Conservation (phyloP, 2,888 invertebrate genomes). For the Drosophila flavopinicola region DNA sequence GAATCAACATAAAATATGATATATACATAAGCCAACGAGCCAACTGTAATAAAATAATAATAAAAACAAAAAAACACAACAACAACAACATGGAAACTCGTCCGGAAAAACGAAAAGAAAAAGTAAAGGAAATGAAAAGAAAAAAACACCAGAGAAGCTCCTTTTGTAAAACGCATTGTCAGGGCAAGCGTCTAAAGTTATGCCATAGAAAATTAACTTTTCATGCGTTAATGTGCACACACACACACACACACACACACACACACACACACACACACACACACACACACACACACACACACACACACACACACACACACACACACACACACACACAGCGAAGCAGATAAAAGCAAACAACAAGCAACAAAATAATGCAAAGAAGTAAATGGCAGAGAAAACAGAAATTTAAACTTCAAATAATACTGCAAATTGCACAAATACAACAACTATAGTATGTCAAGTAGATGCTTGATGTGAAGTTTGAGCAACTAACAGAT, state of each 20-base stretch:
- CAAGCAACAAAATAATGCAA: background rate
- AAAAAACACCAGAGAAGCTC: slow-evolving; percentile 2
- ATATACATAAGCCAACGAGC: slow-evolving; percentile 62
- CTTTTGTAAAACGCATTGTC: slow-evolving; percentile 23
- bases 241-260: slow-evolving; percentile 5
- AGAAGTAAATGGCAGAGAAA: slow-evolving; percentile 1
- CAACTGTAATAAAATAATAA: slow-evolving; percentile 67
- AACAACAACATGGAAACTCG: too few relatives aligned
- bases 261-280: background rate
- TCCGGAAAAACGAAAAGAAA: too few relatives aligned
- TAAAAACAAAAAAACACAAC: slow-evolving; percentile 40
- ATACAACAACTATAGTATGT: background rate
- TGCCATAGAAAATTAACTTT: slow-evolving; percentile 50
- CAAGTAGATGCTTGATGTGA: too few relatives aligned
- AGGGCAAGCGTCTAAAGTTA: slow-evolving; percentile 28
- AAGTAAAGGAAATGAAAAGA: background rate
- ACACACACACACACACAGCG: slow-evolving; percentile 3
- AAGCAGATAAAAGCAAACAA: slow-evolving; percentile 2
- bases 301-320: slow-evolving; percentile 17
- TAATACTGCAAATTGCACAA: background rate
- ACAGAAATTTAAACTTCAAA: slow-evolving; percentile 7
- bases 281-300: slow-evolving; percentile 8
- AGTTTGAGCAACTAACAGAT: background rate
- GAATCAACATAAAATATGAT: slow-evolving; percentile 67
- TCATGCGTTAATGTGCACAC: slow-evolving; percentile 43